Percentiles rank a stretch among this genome's conserved stretches.
Conservation (phyloP, 2,797 vertebrate species). For the Meriones psammophilus region DNA sequence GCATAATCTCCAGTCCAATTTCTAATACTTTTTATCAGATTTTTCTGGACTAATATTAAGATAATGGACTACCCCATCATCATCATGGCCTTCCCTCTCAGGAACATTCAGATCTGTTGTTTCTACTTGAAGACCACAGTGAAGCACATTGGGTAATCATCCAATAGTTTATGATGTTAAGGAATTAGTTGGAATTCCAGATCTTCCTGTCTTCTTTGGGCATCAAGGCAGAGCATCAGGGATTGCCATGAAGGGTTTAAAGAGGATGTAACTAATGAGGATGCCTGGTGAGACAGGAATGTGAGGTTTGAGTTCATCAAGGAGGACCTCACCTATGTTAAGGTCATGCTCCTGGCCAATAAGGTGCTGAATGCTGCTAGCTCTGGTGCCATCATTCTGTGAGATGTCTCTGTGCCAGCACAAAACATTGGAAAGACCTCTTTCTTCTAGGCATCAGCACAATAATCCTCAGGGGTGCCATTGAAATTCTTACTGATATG, state of each 20-base stretch:
- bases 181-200: conserved; percentile 98
- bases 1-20: neutral
- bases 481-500: neutral
- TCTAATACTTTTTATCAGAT: neutral
- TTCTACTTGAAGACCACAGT: conserved; percentile 99
- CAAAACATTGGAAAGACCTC: neutral
- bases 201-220: conserved; percentile 99
- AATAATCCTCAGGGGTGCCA: too few relatives aligned
- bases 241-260: conserved; percentile 95
- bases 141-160: conserved; percentile 98
- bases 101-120: conserved; percentile 98
- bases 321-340: neutral
- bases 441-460: neutral
- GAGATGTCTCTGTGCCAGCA: neutral
- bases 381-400: fast-evolving
- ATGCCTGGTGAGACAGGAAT: neutral
- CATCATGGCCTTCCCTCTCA: conserved; percentile 96
- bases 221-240: conserved; percentile 95
- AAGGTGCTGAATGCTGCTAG: neutral
- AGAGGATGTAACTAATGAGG: neutral
- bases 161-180: conserved; percentile 99
- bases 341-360: neutral
- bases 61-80: neutral
- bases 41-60: neutral
- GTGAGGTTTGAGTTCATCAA: neutral